Evolutionary conservation across 2,888 invertebrate species (phyloP), one percentile per base, ranked within the genome.

Genomic region (Morpho deidamia): DNA sequence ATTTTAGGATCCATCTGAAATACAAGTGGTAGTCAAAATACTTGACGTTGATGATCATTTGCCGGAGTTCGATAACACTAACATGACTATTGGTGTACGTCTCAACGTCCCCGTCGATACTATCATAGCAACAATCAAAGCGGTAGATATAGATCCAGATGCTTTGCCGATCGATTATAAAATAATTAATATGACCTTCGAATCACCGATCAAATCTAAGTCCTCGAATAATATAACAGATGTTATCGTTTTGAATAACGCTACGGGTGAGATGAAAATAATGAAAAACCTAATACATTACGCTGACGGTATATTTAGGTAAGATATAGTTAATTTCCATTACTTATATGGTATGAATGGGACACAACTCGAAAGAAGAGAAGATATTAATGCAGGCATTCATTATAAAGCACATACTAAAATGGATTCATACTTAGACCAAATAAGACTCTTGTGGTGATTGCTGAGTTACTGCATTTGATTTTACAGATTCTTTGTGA

Each of bases 61-160:
- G 37, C 95, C 95, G 0, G 81, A 90, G 61, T 95, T 95, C 58
- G 86, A 85, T 39, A 90, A 88, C 23, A 86, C 91, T 3, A 91
- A 92, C 59, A 78, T 93, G 57, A 94, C 94, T 0, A 81, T 95
- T 7, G 95, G 95, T 1, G 94, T 95, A 0, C 90, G 95, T 41
- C 84, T 95, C 1, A 95, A 94, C 70, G 93, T 95, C 0, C 94
- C 94, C 1, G 90, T 94, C 32, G 94, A 95, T 59, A 94, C 94
- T 0, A 87, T 92, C 11, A 90, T 95, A 34, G 91, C 93, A 0
- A 92, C 92, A 0, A 74, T 95, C 3, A 91, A 91, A 62, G 95
- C 95, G 0, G 81, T 72, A 2, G 95, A 95, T 69, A 84, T 86
- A 0, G 95, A 95, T 67, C 91, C 93, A 0, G 92, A 93, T 50